Base-by-base conservation (phyloP, 2,797 vertebrate species). In the Australoheros facetus region DNA sequence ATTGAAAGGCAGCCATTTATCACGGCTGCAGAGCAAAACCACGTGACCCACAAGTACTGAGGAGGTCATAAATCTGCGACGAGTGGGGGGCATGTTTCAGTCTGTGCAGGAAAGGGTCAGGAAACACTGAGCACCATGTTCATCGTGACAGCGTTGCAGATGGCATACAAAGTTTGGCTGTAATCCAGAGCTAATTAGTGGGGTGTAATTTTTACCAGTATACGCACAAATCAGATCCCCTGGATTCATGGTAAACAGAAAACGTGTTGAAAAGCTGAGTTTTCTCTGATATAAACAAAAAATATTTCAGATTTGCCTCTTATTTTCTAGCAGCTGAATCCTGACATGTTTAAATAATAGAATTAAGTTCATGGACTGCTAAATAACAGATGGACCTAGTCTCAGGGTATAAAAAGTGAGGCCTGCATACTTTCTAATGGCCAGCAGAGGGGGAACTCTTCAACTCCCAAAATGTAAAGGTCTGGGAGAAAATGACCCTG, bases 61-160 rank as follows among this genome's bases (percentile, higher is more conserved):
- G 78, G 78, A 7, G 16, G 77, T 87, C 91, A 85, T 92, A 90
- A 90, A 93, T 93, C 92, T 91, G 71, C 58, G 84, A 77, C 6
- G 8, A 59, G 23, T 14, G 71, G 83, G 88, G 86, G 89, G 88
- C 71, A 84, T 87, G 87, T 91, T 91, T 88, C 82, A 83, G 81
- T 84, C 82, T 69, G 75, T 34, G 74, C 73, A 73, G 81, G 83
- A 89, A 80, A 79, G 81, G 88, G 84, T 91, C 86, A 88, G 78
- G 74, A 91, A 88, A 85, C 89, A 88, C 85, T 87, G 82, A 86
- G 81, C 76, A 79, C 76, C 77, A 21, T 87, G 85, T 91, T 86
- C 81, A 42, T 73, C 69, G 14, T 81, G 88, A 90, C 82, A 83
- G 82, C 56, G 73, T 62, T 87, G 81, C 89, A 89, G 85, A 83